Evolutionary conservation across 1,140 invertebrate genomes (phyloP).

Genomic region (Laupala kohalensis): DNA sequence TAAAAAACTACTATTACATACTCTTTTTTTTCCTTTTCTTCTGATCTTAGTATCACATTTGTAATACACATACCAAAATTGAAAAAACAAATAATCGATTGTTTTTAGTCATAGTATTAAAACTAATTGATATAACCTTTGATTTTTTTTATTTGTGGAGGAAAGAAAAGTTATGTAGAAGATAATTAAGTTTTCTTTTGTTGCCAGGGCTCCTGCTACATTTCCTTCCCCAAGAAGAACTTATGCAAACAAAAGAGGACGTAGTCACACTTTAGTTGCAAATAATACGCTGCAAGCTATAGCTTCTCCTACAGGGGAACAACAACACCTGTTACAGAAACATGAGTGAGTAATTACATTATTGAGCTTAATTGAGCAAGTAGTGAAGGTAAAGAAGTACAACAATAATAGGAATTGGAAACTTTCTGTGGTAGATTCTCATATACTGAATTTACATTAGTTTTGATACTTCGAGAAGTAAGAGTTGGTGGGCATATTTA

Average conservation of each 20-base stretch:
- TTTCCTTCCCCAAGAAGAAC: background rate
- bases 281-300: slow-evolving; percentile 5
- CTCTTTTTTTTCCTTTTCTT: too few species aligned
- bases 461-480: too few species aligned
- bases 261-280: background rate
- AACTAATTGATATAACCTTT: too few species aligned
- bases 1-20: too few species aligned
- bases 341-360: background rate
- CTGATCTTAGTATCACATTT: too few species aligned
- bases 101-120: too few species aligned
- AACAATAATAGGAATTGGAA: background rate
- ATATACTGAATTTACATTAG: too few species aligned
- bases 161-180: background rate
- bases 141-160: too few species aligned
- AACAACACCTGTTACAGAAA: background rate
- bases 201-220: too few species aligned
- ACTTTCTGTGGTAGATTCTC: background rate
- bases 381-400: background rate
- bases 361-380: background rate
- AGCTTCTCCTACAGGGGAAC: background rate
- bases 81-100: too few species aligned
- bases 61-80: too few species aligned
- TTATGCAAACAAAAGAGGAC: background rate
- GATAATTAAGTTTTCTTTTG: background rate
- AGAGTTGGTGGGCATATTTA: too few species aligned